These are phyloP conservation scores for Epistrophella euchroma DNA, from an alignment of 2,888 invertebrate genomes.

Conservation along the genomic window DNA sequence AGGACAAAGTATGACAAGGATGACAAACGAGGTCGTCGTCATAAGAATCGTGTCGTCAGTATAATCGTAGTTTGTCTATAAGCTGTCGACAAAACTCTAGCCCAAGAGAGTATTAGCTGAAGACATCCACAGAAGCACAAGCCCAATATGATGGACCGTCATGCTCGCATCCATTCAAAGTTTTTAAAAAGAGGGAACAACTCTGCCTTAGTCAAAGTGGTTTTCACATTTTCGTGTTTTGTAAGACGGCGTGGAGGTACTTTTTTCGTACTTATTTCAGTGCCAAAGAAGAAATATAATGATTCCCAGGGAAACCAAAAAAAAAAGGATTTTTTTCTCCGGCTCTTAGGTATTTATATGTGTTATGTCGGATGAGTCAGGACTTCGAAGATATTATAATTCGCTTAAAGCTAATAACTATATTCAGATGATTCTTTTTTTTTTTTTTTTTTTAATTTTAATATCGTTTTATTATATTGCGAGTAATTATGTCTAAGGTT, in stretches of 20 bases:
- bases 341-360: neutral
- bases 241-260: neutral
- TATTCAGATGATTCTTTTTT: constrained; percentile 28
- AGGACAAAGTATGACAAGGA: constrained; percentile 69
- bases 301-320: constrained; percentile 44
- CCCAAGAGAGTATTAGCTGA: neutral
- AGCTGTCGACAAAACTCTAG: constrained; percentile 55
- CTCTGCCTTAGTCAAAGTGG: constrained; percentile 46
- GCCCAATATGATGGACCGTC: constrained; percentile 20
- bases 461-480: constrained; percentile 28
- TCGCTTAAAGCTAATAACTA: constrained; percentile 53
- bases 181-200: neutral
- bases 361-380: constrained; percentile 2
- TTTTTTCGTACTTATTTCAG: neutral
- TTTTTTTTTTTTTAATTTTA: neutral
- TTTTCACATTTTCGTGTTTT: constrained; percentile 42
- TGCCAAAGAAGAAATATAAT: constrained; percentile 55
- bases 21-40: constrained; percentile 71
- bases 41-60: constrained; percentile 3
- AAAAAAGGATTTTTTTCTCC: constrained; percentile 10
- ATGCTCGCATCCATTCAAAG: neutral
- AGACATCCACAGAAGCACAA: constrained; percentile 30
- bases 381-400: constrained; percentile 20
- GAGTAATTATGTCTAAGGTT: constrained; percentile 37
- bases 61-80: constrained; percentile 6